phyloP scores from a whole-genome alignment of 1,140 invertebrate species.

The Catajapyx aquilonaris region DNA sequence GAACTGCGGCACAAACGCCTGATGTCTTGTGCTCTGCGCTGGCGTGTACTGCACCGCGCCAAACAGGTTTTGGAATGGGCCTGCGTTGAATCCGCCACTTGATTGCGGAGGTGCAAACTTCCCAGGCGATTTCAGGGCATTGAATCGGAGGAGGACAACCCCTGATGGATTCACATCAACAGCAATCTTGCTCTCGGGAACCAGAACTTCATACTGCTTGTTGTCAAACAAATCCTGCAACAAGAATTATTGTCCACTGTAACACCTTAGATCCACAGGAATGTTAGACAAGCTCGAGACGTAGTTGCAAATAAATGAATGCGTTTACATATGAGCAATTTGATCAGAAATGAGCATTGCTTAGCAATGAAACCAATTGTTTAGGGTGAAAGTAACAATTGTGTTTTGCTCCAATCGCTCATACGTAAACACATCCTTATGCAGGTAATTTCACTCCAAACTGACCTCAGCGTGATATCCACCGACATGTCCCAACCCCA shows the following conservation, averaged over 20 bases:
- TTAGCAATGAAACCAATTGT: slow-evolving; percentile 1
- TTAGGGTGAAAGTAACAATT: not conserved
- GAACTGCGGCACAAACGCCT: too few species aligned
- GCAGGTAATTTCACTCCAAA: slow-evolving; percentile 9
- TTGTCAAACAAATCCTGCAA: slow-evolving; percentile 64
- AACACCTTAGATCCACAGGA: slow-evolving; percentile 6
- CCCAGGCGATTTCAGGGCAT: too few species aligned
- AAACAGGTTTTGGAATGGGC: too few species aligned
- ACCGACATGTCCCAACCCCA: slow-evolving; percentile 48
- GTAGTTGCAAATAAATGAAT: slow-evolving; percentile 1
- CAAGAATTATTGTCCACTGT: slow-evolving; percentile 15
- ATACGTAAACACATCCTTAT: slow-evolving; percentile 2
- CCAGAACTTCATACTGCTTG: slow-evolving; percentile 58
- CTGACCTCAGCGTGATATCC: slow-evolving; percentile 69
- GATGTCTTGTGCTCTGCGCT: too few species aligned
- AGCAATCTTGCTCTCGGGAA: slow-evolving; percentile 68
- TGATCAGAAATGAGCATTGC: not conserved
- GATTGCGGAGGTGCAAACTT: too few species aligned
- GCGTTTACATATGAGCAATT: not conserved
- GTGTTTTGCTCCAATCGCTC: slow-evolving; percentile 1
- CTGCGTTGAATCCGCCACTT: too few species aligned
- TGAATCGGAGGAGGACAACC: too few species aligned
- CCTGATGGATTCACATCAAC: slow-evolving; percentile 87
- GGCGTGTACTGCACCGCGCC: too few species aligned
- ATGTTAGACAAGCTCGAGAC: not conserved